A percentile compares a stretch with the other conserved stretches of the same genome.
Conservation (phyloP, 2,113 vertebrate genomes). For the Corythaeola cristata region DNA sequence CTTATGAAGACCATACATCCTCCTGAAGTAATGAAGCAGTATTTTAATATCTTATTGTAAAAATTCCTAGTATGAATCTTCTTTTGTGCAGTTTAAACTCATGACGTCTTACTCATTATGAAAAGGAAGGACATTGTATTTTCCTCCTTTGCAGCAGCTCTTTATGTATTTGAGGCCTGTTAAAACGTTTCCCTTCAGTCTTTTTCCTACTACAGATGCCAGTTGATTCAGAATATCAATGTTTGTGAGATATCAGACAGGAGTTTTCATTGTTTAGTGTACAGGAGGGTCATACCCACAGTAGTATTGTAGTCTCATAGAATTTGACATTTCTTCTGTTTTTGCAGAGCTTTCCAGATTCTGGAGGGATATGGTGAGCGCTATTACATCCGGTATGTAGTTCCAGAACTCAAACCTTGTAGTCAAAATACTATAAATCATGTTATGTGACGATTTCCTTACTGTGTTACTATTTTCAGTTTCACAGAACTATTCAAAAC, state of each 20-base stretch:
- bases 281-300: neutral
- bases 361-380: slow-evolving; percentile 69
- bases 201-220: neutral
- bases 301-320: neutral
- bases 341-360: slow-evolving; percentile 72
- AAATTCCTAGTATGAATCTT: neutral
- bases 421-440: neutral
- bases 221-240: neutral
- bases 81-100: neutral
- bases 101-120: neutral
- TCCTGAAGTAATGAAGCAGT: neutral
- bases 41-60: neutral
- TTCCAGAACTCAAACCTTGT: neutral
- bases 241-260: neutral
- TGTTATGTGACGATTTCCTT: neutral
- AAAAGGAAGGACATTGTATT: neutral
- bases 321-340: neutral
- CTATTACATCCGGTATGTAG: slow-evolving; percentile 77
- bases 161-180: neutral
- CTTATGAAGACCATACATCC: neutral
- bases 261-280: neutral
- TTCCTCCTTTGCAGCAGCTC: neutral
- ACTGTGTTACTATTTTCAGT: slow-evolving; percentile 62
- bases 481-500: slow-evolving; percentile 79
- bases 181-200: neutral